Percentiles rank a stretch among this genome's conserved stretches.
Evolutionary conservation across 1,140 invertebrate species (phyloP).

Genomic region (Bombus sylvicola): DNA sequence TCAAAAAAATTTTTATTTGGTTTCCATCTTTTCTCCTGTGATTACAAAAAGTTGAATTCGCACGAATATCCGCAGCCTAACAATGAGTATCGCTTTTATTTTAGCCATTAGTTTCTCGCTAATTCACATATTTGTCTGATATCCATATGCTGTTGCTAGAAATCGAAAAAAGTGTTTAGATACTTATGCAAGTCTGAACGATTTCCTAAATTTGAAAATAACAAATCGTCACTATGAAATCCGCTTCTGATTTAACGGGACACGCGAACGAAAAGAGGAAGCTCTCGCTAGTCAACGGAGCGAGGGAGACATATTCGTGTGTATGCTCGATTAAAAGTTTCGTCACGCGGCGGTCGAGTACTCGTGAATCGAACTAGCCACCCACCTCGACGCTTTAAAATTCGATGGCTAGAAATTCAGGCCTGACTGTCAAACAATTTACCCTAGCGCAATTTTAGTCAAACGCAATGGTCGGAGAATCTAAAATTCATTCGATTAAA

Average conservation of each 20-base stretch:
- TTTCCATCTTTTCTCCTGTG: too few species aligned
- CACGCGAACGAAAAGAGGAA: background rate
- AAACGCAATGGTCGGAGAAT: background rate
- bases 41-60: too few species aligned
- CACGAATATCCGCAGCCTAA: too few species aligned
- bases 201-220: background rate
- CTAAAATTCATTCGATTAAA: background rate
- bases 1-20: too few species aligned
- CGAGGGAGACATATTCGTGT: background rate
- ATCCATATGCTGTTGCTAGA: too few species aligned
- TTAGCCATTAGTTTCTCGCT: too few species aligned
- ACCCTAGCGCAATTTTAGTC: background rate
- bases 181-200: too few species aligned
- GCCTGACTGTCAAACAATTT: conserved; percentile 3
- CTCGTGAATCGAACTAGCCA: conserved; percentile 11
- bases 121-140: too few species aligned
- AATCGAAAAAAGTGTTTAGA: too few species aligned
- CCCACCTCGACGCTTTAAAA: background rate
- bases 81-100: too few species aligned
- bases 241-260: background rate
- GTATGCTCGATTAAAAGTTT: conserved; percentile 6
- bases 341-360: conserved; percentile 6
- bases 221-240: background rate
- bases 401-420: conserved; percentile 2
- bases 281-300: background rate